Evolutionary conservation across 2,888 invertebrate genomes (phyloP), one percentile per base, ranked within the genome.

Genomic region (Melinaea marsaeus): DNA sequence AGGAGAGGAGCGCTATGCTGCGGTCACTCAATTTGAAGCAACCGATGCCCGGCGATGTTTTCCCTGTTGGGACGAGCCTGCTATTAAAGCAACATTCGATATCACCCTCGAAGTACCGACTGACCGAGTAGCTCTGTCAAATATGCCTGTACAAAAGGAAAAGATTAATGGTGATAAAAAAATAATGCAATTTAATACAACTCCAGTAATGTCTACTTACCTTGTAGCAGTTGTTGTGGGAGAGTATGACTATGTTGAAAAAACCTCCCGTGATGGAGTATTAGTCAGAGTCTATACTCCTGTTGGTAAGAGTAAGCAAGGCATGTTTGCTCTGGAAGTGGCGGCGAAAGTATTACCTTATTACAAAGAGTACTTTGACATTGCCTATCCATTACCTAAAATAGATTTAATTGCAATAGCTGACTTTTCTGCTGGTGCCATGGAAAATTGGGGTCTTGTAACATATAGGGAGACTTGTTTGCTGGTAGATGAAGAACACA

Each of bases 51-150:
- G 99, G 62, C 92, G 96, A 72, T 97, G 98, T 79, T 99, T 99
- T 79, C 99, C 99, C 3, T 99, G 98, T 85, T 99, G 98, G 97
- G 99, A 99, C 84, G 99, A 99, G 85, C 99, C 99, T 7, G 96
- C 97, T 11, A 94, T 96, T 67, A 99, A 99, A 86, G 96, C 99
- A 1, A 97, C 96, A 2, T 99, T 99, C 86, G 96, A 98, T 81
- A 95, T 99, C 68, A 94, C 94, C 0, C 87, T 99, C 13, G 92
- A 94, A 65, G 96, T 97, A 61, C 96, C 97, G 35, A 92, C 93
- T 64, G 94, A 95, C 78, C 92, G 95, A 69, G 95, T 96, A 5
- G 98, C 97, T 42, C 92, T 99, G 60, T 98, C 98, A 34, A 99
- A 99, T 85, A 99, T 98, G 98, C 94, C 94, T 1, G 92, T 93